Evolutionary conservation across 2,113 vertebrate species (phyloP).

Genomic region (Argyrosomus japonicus): DNA sequence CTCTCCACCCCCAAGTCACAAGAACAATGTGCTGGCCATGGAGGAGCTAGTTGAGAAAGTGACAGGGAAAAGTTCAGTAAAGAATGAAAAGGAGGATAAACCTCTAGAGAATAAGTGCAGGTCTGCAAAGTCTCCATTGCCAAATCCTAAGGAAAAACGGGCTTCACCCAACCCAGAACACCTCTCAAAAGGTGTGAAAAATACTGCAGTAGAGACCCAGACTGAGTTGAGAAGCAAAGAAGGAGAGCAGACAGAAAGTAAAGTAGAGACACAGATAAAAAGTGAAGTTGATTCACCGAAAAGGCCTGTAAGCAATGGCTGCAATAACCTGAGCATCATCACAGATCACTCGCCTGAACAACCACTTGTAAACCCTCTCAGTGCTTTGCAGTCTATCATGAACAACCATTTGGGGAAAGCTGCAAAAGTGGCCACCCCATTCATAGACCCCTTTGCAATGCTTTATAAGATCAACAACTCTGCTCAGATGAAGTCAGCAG

Average conservation of each 20-base stretch:
- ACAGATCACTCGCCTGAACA: constrained; percentile 96
- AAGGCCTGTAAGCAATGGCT: constrained; percentile 91
- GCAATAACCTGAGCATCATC: constrained; percentile 93
- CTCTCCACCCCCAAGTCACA: constrained; percentile 92
- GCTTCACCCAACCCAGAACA: constrained; percentile 86
- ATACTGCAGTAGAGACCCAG: constrained; percentile 70
- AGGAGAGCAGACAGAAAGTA: constrained; percentile 85
- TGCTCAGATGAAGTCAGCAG: constrained; percentile 88
- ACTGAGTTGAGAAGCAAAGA: constrained; percentile 78
- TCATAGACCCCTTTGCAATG: constrained; percentile 94
- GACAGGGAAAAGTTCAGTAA: constrained; percentile 91
- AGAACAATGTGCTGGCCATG: constrained; percentile 97
- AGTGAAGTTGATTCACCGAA: constrained; percentile 89
- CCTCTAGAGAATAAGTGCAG: constrained; percentile 81
- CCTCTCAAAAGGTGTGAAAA: constrained; percentile 78
- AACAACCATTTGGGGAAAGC: constrained; percentile 98
- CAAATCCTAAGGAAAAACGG: constrained; percentile 89
- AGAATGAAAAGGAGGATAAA: constrained; percentile 88
- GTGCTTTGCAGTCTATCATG: constrained; percentile 98
- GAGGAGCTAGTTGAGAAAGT: constrained; percentile 98
- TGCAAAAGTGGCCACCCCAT: constrained; percentile 91
- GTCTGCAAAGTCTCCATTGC: constrained; percentile 85
- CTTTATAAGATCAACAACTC: constrained; percentile 95
- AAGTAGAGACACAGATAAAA: constrained; percentile 84
- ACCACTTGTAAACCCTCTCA: constrained; percentile 95